Percentiles rank a stretch among this genome's conserved stretches.
phyloP scores from a whole-genome alignment of 2,113 vertebrate genomes.

The Danionella cerebrum region DNA sequence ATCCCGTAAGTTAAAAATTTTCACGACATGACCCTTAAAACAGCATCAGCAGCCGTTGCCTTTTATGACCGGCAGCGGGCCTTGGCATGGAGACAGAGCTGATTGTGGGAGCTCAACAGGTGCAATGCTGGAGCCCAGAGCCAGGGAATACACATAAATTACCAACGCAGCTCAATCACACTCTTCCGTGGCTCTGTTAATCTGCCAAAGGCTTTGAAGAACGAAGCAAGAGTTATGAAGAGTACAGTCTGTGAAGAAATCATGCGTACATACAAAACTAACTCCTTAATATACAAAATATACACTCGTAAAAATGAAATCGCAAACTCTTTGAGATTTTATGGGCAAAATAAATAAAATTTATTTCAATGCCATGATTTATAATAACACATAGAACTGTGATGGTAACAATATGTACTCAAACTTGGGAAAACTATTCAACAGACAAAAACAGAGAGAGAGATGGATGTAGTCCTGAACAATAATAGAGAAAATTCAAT shows the following conservation, averaged over 20 bases:
- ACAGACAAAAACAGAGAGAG: slow-evolving; percentile 16
- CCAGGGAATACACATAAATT: slow-evolving; percentile 58
- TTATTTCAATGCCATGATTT: not conserved
- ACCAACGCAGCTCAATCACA: slow-evolving; percentile 48
- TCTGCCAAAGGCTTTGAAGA: slow-evolving; percentile 60
- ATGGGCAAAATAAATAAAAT: not conserved
- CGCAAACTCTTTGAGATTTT: slow-evolving; percentile 1
- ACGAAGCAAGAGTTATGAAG: slow-evolving; percentile 52
- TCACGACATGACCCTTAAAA: too few relatives aligned
- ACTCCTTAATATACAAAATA: slow-evolving; percentile 5
- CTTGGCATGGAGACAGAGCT: slow-evolving; percentile 41
- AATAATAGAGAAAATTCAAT: slow-evolving; percentile 17
- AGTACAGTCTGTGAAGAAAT: slow-evolving; percentile 23
- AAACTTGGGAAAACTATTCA: not conserved
- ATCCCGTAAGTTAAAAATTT: too few relatives aligned
- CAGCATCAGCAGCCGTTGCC: slow-evolving; percentile 32
- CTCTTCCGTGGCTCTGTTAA: slow-evolving; percentile 50
- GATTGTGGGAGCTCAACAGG: slow-evolving; percentile 57
- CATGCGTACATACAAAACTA: not conserved
- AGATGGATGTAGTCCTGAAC: not conserved
- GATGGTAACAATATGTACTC: not conserved
- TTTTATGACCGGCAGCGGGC: slow-evolving; percentile 35
- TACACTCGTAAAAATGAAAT: not conserved
- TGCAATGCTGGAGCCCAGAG: slow-evolving; percentile 49
- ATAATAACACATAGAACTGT: not conserved